Evolutionary conservation across 2,797 vertebrate species (phyloP).

Genomic region (Cirrhinus mrigala): DNA sequence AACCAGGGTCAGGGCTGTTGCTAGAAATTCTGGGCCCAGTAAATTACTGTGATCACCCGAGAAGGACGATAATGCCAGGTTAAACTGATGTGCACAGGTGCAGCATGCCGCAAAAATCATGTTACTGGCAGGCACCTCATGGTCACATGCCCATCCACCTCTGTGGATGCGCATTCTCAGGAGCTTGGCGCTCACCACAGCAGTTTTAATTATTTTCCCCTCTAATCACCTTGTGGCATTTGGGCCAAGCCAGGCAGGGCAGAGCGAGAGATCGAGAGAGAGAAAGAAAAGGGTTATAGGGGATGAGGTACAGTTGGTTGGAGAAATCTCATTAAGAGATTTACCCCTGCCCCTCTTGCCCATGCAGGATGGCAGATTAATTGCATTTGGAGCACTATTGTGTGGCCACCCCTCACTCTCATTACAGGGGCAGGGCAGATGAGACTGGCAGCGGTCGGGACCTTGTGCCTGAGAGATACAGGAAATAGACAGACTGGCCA

Average conservation of each 20-base stretch:
- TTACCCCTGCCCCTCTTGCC: slow-evolving; percentile 88
- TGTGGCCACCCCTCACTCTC: slow-evolving; percentile 86
- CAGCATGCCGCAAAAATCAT: slow-evolving; percentile 9
- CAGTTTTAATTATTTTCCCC: slow-evolving; percentile 92
- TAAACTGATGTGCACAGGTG: slow-evolving; percentile 15
- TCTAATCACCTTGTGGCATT: slow-evolving; percentile 93
- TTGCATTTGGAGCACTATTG: slow-evolving; percentile 93
- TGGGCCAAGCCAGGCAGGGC: slow-evolving; percentile 79
- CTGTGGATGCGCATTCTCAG: slow-evolving; percentile 63
- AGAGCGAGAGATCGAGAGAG: slow-evolving; percentile 18
- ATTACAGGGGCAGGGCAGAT: slow-evolving; percentile 67
- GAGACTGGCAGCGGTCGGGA: slow-evolving; percentile 30
- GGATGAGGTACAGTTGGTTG: slow-evolving; percentile 79
- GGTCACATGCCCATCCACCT: slow-evolving; percentile 33
- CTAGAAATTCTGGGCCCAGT: not conserved
- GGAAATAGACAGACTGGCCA: not conserved
- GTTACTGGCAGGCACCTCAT: slow-evolving; percentile 34
- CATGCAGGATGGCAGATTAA: slow-evolving; percentile 87
- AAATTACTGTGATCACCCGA: not conserved
- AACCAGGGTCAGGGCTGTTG: not conserved
- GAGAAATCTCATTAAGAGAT: slow-evolving; percentile 97
- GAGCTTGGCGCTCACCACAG: slow-evolving; percentile 80
- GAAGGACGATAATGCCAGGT: not conserved
- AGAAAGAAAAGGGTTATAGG: slow-evolving; percentile 57
- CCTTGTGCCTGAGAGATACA: not conserved